Conservation (phyloP, 2,113 vertebrate genomes). For the Rhea americana region DNA sequence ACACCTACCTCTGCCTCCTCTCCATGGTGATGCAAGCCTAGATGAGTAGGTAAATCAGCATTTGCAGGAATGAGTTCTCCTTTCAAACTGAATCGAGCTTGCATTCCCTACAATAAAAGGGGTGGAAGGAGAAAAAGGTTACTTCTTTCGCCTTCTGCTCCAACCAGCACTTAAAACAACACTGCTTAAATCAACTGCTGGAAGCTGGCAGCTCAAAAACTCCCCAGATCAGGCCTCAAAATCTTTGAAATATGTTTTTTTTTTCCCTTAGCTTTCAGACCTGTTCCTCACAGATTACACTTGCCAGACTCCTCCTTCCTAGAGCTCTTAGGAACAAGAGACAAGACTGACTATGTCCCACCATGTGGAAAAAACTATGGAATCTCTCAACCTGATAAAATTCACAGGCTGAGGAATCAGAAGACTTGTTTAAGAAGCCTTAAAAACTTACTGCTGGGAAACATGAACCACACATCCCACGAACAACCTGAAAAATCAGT, state of each 20-base stretch:
- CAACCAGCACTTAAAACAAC: neutral
- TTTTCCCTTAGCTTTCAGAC: neutral
- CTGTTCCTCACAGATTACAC: neutral
- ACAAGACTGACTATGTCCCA: neutral
- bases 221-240: neutral
- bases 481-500: neutral
- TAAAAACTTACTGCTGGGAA: neutral
- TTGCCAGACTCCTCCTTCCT: neutral
- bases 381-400: neutral
- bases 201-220: neutral
- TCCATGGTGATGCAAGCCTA: slow-evolving; percentile 96
- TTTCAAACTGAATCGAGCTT: slow-evolving; percentile 91
- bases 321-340: neutral
- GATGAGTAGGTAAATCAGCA: slow-evolving; percentile 89
- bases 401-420: neutral
- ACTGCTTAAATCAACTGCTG: neutral
- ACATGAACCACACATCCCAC: neutral
- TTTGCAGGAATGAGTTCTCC: slow-evolving; percentile 87
- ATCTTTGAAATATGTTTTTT: neutral
- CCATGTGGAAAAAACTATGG: neutral
- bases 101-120: slow-evolving; percentile 85
- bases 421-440: neutral
- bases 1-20: slow-evolving; percentile 92
- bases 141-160: neutral
- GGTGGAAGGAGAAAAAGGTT: neutral